phyloP scores from a whole-genome alignment of 2,888 invertebrate genomes.

The Portevinia maculata region DNA sequence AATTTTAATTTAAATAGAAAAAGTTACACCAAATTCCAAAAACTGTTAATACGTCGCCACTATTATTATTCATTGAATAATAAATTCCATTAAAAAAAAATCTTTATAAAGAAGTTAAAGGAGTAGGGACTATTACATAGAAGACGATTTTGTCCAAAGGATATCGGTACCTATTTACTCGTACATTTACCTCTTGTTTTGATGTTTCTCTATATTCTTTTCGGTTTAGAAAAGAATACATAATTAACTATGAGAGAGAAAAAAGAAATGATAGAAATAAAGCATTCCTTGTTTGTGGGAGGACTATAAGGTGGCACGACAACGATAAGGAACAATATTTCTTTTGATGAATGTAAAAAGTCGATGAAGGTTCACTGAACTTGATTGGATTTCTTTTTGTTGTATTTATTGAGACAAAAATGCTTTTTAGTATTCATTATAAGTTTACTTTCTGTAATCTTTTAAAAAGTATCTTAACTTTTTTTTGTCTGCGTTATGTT shows the following conservation, averaged over 20 bases:
- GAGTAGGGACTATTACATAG: too few relatives aligned
- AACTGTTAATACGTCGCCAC: not conserved
- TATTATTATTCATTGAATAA: slow-evolving; percentile 23
- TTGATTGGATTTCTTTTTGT: not conserved
- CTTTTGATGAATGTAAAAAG: not conserved
- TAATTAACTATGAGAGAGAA: not conserved
- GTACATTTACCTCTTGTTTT: slow-evolving; percentile 32
- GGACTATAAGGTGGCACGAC: not conserved
- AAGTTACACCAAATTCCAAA: slow-evolving; percentile 9
- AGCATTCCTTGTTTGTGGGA: not conserved
- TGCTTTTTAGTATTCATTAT: slow-evolving; percentile 10
- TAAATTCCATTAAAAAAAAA: not conserved
- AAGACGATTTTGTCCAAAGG: not conserved
- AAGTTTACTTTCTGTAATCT: not conserved
- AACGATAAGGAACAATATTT: not conserved
- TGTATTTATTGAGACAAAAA: slow-evolving; percentile 16
- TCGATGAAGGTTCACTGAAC: slow-evolving; percentile 13
- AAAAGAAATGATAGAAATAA: slow-evolving; percentile 20
- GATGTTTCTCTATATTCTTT: slow-evolving; percentile 7
- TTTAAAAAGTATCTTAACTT: not conserved
- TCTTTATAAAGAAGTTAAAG: not conserved
- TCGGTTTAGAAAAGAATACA: too few relatives aligned
- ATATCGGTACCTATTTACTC: too few relatives aligned
- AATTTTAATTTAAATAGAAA: slow-evolving; percentile 14
- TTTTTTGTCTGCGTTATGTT: not conserved